Evolutionary conservation across 1,140 invertebrate species (phyloP).

Genomic region (Hylaeus volcanicus): DNA sequence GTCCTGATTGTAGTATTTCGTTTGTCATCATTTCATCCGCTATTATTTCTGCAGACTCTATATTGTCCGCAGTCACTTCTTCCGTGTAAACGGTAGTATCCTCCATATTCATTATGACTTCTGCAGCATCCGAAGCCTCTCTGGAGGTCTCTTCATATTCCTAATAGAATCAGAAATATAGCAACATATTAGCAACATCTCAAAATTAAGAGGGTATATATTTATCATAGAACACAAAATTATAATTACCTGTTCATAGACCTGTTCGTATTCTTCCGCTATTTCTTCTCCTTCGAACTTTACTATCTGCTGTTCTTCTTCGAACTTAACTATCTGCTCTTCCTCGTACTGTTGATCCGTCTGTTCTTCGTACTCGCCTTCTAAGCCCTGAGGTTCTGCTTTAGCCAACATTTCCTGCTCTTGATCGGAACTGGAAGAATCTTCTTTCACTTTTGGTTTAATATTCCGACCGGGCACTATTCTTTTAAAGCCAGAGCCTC

Average conservation of each 20-base stretch:
- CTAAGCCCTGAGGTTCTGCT: slow-evolving; percentile 38
- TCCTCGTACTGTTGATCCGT: slow-evolving; percentile 51
- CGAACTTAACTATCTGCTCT: slow-evolving; percentile 67
- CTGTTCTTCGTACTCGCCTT: slow-evolving; percentile 57
- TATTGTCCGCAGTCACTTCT: slow-evolving; percentile 76
- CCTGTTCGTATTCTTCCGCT: slow-evolving; percentile 64
- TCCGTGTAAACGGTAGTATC: slow-evolving; percentile 77
- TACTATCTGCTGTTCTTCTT: slow-evolving; percentile 60
- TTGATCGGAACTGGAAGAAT: slow-evolving; percentile 69
- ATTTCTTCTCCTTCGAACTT: slow-evolving; percentile 70
- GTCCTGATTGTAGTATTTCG: slow-evolving; percentile 70
- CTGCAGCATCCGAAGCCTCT: slow-evolving; percentile 72
- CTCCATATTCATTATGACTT: slow-evolving; percentile 77
- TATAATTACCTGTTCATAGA: slow-evolving; percentile 69
- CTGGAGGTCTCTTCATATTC: slow-evolving; percentile 76
- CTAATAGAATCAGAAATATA: slow-evolving; percentile 50
- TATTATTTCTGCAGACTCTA: slow-evolving; percentile 73
- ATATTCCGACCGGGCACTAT: slow-evolving; percentile 73
- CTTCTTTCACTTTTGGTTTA: slow-evolving; percentile 56
- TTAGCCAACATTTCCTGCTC: slow-evolving; percentile 54
- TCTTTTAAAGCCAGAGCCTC: slow-evolving; percentile 77
- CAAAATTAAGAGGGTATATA: neutral
- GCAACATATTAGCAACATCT: neutral
- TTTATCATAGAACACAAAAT: neutral
- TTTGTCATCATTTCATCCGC: slow-evolving; percentile 75